These are phyloP conservation scores for Cyphomyrmex costatus DNA, from an alignment of 1,140 invertebrate species.

Conservation along the genomic window DNA sequence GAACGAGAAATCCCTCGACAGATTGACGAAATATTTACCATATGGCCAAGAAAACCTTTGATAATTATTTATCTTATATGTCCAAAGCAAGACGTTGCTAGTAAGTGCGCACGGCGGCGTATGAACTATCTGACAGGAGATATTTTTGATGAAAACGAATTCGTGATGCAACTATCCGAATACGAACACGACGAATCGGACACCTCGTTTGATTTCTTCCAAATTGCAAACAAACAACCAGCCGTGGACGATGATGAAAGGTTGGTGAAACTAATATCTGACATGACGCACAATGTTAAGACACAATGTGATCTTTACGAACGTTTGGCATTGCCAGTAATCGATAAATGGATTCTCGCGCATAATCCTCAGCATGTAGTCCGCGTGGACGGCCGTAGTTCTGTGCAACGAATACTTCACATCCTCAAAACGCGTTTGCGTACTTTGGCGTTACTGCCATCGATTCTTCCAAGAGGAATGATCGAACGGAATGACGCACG, in stretches of 20 bases:
- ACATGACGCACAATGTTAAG: slow-evolving; percentile 43
- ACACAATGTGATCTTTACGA: slow-evolving; percentile 69
- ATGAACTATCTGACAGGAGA: slow-evolving; percentile 83
- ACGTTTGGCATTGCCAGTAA: slow-evolving; percentile 79
- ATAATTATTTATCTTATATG: slow-evolving; percentile 87
- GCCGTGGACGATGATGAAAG: background rate
- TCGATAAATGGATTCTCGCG: slow-evolving; percentile 86
- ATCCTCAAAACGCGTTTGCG: slow-evolving; percentile 84
- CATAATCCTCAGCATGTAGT: slow-evolving; percentile 87
- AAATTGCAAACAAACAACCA: background rate
- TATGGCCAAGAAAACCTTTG: slow-evolving; percentile 84
- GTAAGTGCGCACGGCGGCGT: slow-evolving; percentile 83
- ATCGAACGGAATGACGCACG: background rate
- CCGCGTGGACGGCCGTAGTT: slow-evolving; percentile 87
- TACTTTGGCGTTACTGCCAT: slow-evolving; percentile 81
- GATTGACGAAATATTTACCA: slow-evolving; percentile 74
- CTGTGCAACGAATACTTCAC: slow-evolving; percentile 84
- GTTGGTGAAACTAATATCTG: background rate
- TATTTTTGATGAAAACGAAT: slow-evolving; percentile 62
- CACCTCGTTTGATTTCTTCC: slow-evolving; percentile 7
- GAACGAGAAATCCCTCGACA: slow-evolving; percentile 57
- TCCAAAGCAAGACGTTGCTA: slow-evolving; percentile 86
- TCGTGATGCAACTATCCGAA: background rate
- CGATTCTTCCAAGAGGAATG: slow-evolving; percentile 82
- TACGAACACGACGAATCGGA: background rate